Percentiles rank a stretch among this genome's conserved stretches.
These are phyloP conservation scores for Crenuchus spilurus DNA, from an alignment of 2,797 vertebrate genomes.

Conservation along the genomic window DNA sequence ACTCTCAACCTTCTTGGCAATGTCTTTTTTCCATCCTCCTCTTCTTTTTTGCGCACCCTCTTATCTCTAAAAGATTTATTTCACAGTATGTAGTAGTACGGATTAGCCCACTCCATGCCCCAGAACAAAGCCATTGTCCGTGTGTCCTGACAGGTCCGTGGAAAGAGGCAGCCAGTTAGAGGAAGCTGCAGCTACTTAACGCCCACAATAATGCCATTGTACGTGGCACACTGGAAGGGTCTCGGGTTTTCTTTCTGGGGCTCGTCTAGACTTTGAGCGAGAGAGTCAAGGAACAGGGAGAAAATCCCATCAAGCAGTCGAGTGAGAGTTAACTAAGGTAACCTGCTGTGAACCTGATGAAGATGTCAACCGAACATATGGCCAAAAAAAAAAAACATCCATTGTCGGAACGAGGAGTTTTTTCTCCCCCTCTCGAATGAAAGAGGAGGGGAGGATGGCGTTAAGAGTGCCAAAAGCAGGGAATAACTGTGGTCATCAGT, in stretches of 20 bases:
- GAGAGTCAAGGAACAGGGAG: conserved; percentile 81
- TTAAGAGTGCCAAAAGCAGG: conserved; percentile 81
- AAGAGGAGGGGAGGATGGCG: conserved; percentile 66
- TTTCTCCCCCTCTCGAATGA: conserved; percentile 63
- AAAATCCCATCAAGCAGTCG: conserved; percentile 98
- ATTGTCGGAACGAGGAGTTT: conserved; percentile 89
- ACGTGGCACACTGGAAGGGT: conserved; percentile 78
- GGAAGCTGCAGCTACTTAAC: conserved; percentile 90
- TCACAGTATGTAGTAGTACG: conserved; percentile 83
- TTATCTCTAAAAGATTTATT: conserved; percentile 81
- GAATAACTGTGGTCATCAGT: conserved; percentile 87
- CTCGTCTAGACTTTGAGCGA: conserved; percentile 90
- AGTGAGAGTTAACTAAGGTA: conserved; percentile 97
- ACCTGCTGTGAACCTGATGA: conserved; percentile 98
- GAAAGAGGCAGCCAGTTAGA: conserved; percentile 82
- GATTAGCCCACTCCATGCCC: conserved; percentile 86
- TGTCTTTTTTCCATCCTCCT: conserved; percentile 71
- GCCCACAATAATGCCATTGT: conserved; percentile 89
- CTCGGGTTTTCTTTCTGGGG: conserved; percentile 70
- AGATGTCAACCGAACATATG: conserved; percentile 97
- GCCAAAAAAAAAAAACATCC: conserved; percentile 85
- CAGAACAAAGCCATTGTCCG: conserved; percentile 91
- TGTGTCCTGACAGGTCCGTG: conserved; percentile 80
- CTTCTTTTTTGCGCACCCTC: conserved; percentile 33
- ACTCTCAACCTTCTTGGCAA: conserved; percentile 88